Percentiles rank a stretch among this genome's conserved stretches.
Conservation (phyloP, 2,113 vertebrate genomes). For the Chlorodrepanis virens region DNA sequence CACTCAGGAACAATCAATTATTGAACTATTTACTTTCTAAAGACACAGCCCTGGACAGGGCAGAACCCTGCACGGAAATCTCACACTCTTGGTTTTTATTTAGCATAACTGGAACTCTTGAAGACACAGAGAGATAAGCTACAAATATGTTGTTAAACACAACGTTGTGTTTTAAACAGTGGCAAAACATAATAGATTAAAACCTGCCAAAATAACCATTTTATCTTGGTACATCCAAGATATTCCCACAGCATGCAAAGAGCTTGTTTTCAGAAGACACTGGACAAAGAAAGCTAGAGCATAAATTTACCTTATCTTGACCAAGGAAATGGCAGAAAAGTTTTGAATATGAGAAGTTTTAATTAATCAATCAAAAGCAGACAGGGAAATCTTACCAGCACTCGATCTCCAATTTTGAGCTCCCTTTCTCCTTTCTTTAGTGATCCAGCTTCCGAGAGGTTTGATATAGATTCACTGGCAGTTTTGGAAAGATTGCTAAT, state of each 20-base stretch:
- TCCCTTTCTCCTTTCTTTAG: constrained; percentile 96
- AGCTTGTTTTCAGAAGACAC: background rate
- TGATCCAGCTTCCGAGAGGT: constrained; percentile 92
- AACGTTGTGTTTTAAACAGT: background rate
- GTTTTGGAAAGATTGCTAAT: constrained; percentile 86
- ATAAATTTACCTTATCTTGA: background rate
- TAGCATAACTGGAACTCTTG: background rate
- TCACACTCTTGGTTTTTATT: background rate
- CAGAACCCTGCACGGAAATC: background rate
- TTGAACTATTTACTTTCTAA: background rate
- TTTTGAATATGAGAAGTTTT: background rate
- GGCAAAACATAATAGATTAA: background rate
- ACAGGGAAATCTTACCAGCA: constrained; percentile 82
- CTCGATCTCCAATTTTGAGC: constrained; percentile 92
- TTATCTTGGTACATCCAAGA: background rate
- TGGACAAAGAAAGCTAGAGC: background rate
- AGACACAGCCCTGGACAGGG: background rate
- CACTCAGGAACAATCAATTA: background rate
- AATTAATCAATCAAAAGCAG: background rate
- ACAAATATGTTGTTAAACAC: background rate
- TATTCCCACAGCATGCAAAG: background rate
- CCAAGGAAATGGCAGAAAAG: background rate
- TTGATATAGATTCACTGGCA: constrained; percentile 91
- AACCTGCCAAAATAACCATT: background rate
- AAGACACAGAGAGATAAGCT: background rate